phyloP scores from a whole-genome alignment of 2,113 vertebrate species.

The Microtus oregoni region DNA sequence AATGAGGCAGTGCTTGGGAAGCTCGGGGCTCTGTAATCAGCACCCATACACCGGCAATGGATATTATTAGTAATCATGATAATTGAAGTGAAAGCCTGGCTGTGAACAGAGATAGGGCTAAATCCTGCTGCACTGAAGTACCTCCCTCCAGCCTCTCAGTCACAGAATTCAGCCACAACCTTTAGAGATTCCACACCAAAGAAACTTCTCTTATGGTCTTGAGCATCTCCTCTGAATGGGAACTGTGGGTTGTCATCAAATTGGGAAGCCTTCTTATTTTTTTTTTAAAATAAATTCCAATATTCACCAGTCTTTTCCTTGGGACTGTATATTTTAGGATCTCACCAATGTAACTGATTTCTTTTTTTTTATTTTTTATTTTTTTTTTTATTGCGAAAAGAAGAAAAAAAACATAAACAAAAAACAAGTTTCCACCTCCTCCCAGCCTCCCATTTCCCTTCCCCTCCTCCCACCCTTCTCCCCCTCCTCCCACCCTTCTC shows the following conservation, averaged over 20 bases:
- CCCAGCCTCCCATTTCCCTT: no score
- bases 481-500: no score
- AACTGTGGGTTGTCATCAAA: not conserved
- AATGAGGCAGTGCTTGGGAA: not conserved
- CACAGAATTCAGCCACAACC: not conserved
- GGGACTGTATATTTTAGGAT: not conserved
- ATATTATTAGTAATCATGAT: not conserved
- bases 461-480: no score
- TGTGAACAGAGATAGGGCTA: not conserved
- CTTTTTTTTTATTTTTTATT: no score
- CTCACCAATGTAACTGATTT: not conserved
- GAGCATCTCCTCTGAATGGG: not conserved
- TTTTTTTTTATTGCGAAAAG: no score
- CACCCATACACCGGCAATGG: not conserved
- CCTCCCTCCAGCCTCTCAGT: not conserved
- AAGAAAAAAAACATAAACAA: no score
- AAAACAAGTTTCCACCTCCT: no score
- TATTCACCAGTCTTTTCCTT: slow-evolving; percentile 22
- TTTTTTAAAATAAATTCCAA: not conserved
- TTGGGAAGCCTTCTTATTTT: not conserved
- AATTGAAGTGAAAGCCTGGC: not conserved
- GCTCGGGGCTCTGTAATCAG: not conserved
- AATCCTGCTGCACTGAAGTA: no score
- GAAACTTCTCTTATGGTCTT: not conserved
- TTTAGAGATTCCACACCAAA: not conserved